phyloP scores from a whole-genome alignment of 2,113 vertebrate species.

The Peromyscus polionotus region DNA sequence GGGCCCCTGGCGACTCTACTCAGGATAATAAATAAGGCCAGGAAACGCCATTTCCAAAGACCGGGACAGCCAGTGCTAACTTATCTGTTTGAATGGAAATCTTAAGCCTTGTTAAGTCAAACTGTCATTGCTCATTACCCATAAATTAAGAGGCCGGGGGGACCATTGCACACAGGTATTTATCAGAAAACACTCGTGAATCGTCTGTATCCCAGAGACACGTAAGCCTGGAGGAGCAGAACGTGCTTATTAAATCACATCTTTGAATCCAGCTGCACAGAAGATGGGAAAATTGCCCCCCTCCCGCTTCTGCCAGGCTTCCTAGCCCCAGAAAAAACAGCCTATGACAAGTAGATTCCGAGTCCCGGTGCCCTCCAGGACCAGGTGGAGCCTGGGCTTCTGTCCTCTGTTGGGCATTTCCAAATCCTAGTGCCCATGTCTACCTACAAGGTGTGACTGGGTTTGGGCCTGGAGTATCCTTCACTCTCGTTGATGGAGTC shows the following conservation, averaged over 20 bases:
- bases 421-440: too few relatives aligned
- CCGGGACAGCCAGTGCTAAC: background rate
- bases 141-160: background rate
- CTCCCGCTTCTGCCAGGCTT: fast-evolving
- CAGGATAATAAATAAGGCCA: background rate
- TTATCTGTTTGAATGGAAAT: conserved; percentile 10
- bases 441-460: fast-evolving
- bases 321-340: too few relatives aligned
- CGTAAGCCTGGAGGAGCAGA: fast-evolving
- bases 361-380: fast-evolving
- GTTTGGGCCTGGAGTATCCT: fast-evolving
- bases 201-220: fast-evolving
- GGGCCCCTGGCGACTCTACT: background rate
- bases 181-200: fast-evolving
- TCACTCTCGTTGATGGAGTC: fast-evolving
- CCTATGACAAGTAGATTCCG: fast-evolving
- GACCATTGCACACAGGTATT: fast-evolving
- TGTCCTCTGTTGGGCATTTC: too few relatives aligned
- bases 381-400: background rate
- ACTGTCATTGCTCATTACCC: background rate
- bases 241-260: background rate
- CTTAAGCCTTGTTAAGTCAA: conserved; percentile 24
- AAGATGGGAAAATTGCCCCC: fast-evolving
- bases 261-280: too few relatives aligned
- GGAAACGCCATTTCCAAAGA: background rate